These are phyloP conservation scores for Holothuria scabra DNA, from an alignment of 53 echinoderm and acorn worm species.

Conservation along the genomic window DNA sequence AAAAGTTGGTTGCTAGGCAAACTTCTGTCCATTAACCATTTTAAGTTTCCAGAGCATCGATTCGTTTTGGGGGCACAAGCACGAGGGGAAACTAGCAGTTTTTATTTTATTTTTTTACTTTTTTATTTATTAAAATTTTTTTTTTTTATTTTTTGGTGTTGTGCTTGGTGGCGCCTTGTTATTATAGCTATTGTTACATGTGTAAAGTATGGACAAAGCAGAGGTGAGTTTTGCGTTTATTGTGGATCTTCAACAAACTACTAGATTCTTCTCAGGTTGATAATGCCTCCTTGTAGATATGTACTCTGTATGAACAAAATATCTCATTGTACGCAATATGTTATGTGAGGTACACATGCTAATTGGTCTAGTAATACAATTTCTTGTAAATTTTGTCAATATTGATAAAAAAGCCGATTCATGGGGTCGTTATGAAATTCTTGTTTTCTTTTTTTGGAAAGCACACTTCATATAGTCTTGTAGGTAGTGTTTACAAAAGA, in stretches of 20 bases:
- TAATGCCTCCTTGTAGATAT: conserved; percentile 47
- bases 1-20: too few relatives aligned
- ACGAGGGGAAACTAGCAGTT: too few relatives aligned
- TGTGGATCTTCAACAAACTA: conserved; percentile 24
- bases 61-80: too few relatives aligned
- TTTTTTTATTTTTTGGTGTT: too few relatives aligned
- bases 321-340: conserved; percentile 43
- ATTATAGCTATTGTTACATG: too few relatives aligned
- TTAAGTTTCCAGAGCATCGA: too few relatives aligned
- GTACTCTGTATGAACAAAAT: conserved; percentile 27
- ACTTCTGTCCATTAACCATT: too few relatives aligned
- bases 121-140: too few relatives aligned
- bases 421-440: conserved; percentile 20
- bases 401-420: conserved; percentile 10
- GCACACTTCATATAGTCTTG: conserved; percentile 49
- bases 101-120: too few relatives aligned
- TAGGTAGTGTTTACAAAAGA: conserved; percentile 42
- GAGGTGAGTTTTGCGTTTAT: conserved; percentile 6
- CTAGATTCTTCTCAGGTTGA: conserved; percentile 26
- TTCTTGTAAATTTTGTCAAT: conserved; percentile 17
- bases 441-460: conserved; percentile 34
- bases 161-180: too few relatives aligned
- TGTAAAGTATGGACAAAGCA: too few relatives aligned
- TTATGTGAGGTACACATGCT: conserved; percentile 41
- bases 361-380: conserved; percentile 26